Base-by-base conservation (phyloP, 1,140 invertebrate genomes). In the Spodoptera litura region DNA sequence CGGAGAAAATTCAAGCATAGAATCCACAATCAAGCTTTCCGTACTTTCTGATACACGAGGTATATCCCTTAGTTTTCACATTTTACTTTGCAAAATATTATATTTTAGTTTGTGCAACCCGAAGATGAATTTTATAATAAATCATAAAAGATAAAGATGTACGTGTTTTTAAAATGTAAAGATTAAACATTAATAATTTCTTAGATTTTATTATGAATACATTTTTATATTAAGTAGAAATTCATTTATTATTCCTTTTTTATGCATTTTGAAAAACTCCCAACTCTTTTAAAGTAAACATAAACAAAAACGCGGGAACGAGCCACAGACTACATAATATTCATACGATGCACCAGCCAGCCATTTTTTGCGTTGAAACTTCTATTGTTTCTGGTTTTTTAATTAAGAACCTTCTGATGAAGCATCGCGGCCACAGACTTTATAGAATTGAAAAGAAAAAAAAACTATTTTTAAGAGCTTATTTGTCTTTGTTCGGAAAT, bases 371-470 rank as follows among this genome's bases (percentile, higher is more conserved):
- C 78, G 78, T 76, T 66, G 58, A 78, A 75, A 70, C 73, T 71
- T 68, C 79, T 80, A 83, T 87, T 87, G 85, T 87, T 82, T 76
- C 68, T 73, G 58, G 20, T 79, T 79, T 79, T 44, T 79, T 79
- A 79, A 79, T 79, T 79, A 79, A 79, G 68, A 72, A 15, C 61
- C 70, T 64, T 79, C 73, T 64, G 78, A 79, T 79, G 70, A 79
- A 79, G 78, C 76, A 59, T 78, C 64, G 62, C 52, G 15, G 53
- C 62, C 49, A 62, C 49, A 74, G 71, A 77, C 61, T 77, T 64
- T 70, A 78, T 70, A 66, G 62, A 78, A 78, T 70, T 78, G 64
- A 58, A 78, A 78, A 70, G 53, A 68, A 51, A 51, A 73, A 73
- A 73, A 58, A 25, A 20, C 13, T 27, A 31, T 78, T 70, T 78